Evolutionary conservation across 1,140 invertebrate species (phyloP), one percentile per base, ranked within the genome.

Genomic region (Agrilus planipennis): DNA sequence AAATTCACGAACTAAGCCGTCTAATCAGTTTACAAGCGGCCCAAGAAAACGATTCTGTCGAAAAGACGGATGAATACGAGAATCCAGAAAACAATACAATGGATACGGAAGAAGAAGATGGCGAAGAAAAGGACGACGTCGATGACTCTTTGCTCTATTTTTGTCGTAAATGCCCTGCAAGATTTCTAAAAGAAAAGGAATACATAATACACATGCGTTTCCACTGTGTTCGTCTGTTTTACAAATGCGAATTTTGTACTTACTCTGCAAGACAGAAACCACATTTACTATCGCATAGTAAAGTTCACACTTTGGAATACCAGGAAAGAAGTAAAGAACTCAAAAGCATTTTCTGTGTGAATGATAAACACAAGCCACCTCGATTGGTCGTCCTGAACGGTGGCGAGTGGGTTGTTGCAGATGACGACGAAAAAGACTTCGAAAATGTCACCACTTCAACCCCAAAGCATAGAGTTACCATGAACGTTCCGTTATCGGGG

Each of bases 281-380:
- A 1, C 73, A 87, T 53, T 61, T 90, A 7, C 55, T 71, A n/a
- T 70, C 76, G 3, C 88, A 91, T 61, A 64, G 71, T 2, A 75
- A 76, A 49, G 84, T 89, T 0, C 89, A 92, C 57, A 76, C 79
- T 3, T 68, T 75, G 4, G 82, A 88, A 49, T 91, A 91, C 60
- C 77, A 88, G 61, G 75, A 83, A 29, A 75, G 81, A 51, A 86
- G 82, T 2, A 77, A 76, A 53, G 70, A 75, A 45, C 61, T 89
- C 18, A 69, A 81, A 38, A 68, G 71, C n/a, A 63, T 77, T 17
- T 78, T 84, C 45, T 68, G 67, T 11, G 69, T 71, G 27, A 76
- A 79, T 44, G 56, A 71, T 1, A 61, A 72, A 21, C 70, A 79
- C 54, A 72, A 71, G 23, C 72, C 73, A 28, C 81, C 81, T 3